A percentile compares a stretch with the other conserved stretches of the same genome.
phyloP scores from a whole-genome alignment of 2,113 vertebrate species.

The Anoura caudifer region DNA sequence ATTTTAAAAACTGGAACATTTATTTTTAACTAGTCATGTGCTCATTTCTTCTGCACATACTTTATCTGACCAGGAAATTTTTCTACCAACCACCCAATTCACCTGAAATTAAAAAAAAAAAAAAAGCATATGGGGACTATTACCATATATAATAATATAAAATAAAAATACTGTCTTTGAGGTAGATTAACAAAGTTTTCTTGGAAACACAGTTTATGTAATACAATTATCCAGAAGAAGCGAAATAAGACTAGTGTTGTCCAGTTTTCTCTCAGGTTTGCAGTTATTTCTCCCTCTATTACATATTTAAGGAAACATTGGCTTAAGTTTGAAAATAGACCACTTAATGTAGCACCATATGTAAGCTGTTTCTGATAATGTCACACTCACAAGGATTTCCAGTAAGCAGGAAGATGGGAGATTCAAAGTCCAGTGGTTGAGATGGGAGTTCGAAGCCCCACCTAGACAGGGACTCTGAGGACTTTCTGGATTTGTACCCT shows the following conservation, averaged over 20 bases:
- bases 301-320: not conserved
- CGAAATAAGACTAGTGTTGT: not conserved
- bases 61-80: not conserved
- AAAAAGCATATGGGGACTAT: not conserved
- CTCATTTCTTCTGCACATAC: not conserved
- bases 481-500: not conserved
- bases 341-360: not conserved
- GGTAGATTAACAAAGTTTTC: not conserved
- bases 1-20: not conserved
- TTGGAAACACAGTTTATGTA: not conserved
- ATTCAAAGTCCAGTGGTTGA: not conserved
- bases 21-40: not conserved
- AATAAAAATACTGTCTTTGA: not conserved
- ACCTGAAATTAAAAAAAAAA: not conserved
- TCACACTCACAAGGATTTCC: not conserved
- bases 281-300: not conserved
- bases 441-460: not conserved
- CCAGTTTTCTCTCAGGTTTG: not conserved
- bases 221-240: not conserved
- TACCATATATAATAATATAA: not conserved
- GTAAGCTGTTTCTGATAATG: not conserved
- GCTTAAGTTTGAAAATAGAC: not conserved
- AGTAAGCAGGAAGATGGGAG: not conserved
- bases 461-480: not conserved
- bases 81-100: not conserved